Evolutionary conservation across 92 coral and sea anemone species (phyloP).

Genomic region (Scolanthus callimorphus): DNA sequence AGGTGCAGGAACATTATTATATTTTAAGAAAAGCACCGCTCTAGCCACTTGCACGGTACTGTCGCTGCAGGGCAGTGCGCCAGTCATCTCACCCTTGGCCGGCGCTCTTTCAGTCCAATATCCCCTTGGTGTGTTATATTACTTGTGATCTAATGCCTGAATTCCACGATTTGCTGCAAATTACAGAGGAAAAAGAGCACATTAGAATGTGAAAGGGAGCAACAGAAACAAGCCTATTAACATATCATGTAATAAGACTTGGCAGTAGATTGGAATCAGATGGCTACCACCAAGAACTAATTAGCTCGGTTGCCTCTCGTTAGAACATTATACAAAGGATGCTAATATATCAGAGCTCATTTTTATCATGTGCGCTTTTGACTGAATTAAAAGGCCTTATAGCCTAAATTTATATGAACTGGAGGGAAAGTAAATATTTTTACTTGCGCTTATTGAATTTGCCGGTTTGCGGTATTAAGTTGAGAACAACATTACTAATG

Average conservation of each 20-base stretch:
- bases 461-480: neutral
- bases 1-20: constrained; percentile 66
- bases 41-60: constrained; percentile 25
- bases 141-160: neutral
- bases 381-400: neutral
- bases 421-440: neutral
- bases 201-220: neutral
- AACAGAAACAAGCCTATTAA: neutral
- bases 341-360: no score
- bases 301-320: neutral
- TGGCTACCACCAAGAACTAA: neutral
- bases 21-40: constrained; percentile 35
- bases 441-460: neutral
- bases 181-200: neutral
- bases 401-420: neutral
- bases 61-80: neutral
- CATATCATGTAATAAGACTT: neutral
- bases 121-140: neutral
- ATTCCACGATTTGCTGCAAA: neutral
- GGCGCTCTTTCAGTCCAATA: neutral
- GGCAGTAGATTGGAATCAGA: neutral
- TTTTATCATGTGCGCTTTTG: no score
- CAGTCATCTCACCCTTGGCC: neutral
- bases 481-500: neutral
- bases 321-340: neutral